Conservation (phyloP, 2,888 invertebrate species). For the Cryptocephalus moraei region DNA sequence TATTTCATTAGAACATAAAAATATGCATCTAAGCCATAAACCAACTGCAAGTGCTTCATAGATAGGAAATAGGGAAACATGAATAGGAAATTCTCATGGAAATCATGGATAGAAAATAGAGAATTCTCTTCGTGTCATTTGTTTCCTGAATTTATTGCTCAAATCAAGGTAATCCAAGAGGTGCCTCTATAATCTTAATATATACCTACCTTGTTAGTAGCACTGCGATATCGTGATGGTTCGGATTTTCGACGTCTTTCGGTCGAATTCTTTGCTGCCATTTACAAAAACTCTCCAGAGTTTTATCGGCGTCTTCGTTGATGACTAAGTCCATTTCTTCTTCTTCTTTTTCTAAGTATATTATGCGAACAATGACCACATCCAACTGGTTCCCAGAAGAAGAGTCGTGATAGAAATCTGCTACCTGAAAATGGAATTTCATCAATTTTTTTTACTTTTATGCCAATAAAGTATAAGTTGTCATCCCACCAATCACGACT, state of each 20-base stretch:
- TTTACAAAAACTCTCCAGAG: conserved; percentile 51
- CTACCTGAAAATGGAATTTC: conserved; percentile 25
- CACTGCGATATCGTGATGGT: conserved; percentile 52
- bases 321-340: conserved; percentile 42
- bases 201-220: conserved; percentile 47
- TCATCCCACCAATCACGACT: too few species aligned
- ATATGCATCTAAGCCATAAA: too few species aligned
- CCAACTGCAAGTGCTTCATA: too few species aligned
- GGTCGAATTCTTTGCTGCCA: conserved; percentile 52
- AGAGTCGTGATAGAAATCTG: conserved; percentile 38
- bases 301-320: conserved; percentile 43
- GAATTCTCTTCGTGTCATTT: too few species aligned
- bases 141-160: too few species aligned
- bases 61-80: too few species aligned
- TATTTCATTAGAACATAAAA: too few species aligned
- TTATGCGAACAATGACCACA: conserved; percentile 45
- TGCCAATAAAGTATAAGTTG: too few species aligned
- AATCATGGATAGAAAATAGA: too few species aligned
- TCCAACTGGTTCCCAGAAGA: conserved; percentile 48
- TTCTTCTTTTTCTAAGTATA: conserved; percentile 46
- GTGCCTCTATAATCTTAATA: neutral
- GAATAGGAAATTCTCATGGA: too few species aligned
- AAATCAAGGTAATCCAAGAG: too few species aligned
- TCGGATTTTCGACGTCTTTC: conserved; percentile 43
- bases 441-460: neutral